A percentile compares a stretch with the other conserved stretches of the same genome.
Conservation (phyloP, 1,140 invertebrate genomes). For the Tetramorium alpestre region DNA sequence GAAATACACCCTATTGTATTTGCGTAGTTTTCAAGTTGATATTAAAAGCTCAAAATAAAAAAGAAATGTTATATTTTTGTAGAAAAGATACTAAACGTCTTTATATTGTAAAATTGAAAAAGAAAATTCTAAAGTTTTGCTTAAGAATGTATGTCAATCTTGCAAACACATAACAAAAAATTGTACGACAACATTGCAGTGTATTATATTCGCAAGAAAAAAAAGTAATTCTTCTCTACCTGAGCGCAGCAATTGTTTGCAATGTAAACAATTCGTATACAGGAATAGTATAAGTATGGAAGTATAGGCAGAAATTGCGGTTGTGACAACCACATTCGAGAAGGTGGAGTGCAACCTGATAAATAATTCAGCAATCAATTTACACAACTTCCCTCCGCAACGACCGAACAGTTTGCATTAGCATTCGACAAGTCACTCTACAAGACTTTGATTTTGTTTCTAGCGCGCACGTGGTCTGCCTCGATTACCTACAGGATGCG, state of each 20-base stretch:
- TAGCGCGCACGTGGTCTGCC: conserved; percentile 44
- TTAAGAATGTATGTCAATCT: not conserved
- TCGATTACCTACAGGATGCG: conserved; percentile 39
- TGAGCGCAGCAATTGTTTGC: not conserved
- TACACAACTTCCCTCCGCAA: conserved; percentile 66
- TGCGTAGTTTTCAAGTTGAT: not conserved
- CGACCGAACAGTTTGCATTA: conserved; percentile 63
- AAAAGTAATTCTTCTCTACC: not conserved
- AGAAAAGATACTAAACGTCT: not conserved
- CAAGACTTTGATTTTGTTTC: conserved; percentile 71
- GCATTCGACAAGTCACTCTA: conserved; percentile 64
- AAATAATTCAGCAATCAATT: conserved; percentile 77
- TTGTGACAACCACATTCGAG: conserved; percentile 42
- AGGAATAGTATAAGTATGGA: not conserved
- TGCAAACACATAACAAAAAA: not conserved
- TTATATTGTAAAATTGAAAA: no score
- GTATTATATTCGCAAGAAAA: not conserved
- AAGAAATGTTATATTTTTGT: not conserved
- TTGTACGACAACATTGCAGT: not conserved
- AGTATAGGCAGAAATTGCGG: conserved; percentile 33
- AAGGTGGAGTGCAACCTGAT: conserved; percentile 56
- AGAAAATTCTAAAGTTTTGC: not conserved
- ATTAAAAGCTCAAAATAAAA: not conserved
- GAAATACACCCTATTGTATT: not conserved
- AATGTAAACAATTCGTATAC: not conserved